phyloP scores from a whole-genome alignment of 2,797 vertebrate species.

The Hydrolagus colliei region DNA sequence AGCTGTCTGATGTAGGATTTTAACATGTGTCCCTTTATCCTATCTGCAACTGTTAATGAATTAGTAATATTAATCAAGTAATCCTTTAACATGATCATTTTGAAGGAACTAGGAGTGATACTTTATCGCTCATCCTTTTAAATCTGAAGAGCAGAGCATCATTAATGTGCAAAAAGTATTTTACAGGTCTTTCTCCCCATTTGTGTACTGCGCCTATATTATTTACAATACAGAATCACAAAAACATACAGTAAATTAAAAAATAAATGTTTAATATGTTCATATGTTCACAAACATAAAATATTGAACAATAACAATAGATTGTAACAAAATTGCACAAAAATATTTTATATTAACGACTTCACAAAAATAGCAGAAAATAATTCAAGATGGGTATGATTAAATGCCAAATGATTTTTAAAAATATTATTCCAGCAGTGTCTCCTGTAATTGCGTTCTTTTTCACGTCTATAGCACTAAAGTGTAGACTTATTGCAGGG shows the following conservation, averaged over 20 bases:
- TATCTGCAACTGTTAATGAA: neutral
- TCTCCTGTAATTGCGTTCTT: conserved; percentile 50
- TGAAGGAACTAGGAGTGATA: neutral
- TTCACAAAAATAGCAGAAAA: conserved; percentile 50
- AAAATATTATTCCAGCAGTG: conserved; percentile 45
- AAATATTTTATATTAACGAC: conserved; percentile 44
- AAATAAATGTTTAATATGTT: conserved; percentile 42
- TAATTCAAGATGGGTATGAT: conserved; percentile 54
- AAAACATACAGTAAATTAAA: conserved; percentile 42
- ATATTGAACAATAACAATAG: neutral
- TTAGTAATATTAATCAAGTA: neutral
- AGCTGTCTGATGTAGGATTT: neutral
- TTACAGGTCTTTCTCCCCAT: neutral
- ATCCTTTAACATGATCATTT: too few relatives aligned
- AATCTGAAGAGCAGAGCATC: too few relatives aligned
- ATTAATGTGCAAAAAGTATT: neutral
- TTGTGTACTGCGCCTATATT: neutral
- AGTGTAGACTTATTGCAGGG: conserved; percentile 62
- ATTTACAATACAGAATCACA: conserved; percentile 26
- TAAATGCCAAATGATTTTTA: conserved; percentile 50
- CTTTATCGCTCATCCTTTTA: neutral
- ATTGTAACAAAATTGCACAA: conserved; percentile 38
- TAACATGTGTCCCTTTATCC: neutral
- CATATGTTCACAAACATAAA: conserved; percentile 39
- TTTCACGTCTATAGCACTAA: conserved; percentile 62